Conservation (phyloP, 1,140 invertebrate species). For the Cydia splendana region DNA sequence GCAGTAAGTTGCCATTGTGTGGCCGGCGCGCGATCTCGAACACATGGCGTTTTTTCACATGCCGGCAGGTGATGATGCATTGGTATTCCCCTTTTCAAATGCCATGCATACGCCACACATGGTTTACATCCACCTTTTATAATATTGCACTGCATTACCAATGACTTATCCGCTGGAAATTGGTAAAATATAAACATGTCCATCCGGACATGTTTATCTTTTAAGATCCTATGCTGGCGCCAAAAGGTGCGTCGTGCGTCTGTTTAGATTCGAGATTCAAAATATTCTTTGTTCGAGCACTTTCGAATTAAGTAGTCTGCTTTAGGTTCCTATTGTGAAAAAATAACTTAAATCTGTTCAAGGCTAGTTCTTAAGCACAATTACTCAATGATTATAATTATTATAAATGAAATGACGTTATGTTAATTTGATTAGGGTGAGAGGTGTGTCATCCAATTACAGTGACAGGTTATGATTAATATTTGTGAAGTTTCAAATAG, state of each 20-base stretch:
- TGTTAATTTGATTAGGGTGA: slow-evolving; percentile 13
- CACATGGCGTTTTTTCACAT: slow-evolving; percentile 26
- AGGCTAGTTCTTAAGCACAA: no score
- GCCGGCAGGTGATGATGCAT: slow-evolving; percentile 24
- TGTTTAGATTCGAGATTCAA: neutral
- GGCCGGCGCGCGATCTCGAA: neutral
- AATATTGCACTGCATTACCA: neutral
- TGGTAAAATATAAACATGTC: no score
- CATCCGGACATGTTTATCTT: no score
- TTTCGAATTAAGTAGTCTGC: no score
- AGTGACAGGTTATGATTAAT: slow-evolving; percentile 12
- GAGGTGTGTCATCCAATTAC: slow-evolving; percentile 6
- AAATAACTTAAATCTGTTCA: neutral
- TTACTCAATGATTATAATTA: no score
- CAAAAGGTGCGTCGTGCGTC: neutral
- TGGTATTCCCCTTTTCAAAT: slow-evolving; percentile 24
- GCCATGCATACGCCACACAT: slow-evolving; percentile 1
- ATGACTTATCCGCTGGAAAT: neutral
- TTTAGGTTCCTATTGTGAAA: no score
- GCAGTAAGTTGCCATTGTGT: slow-evolving; percentile 3
- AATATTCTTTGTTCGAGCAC: no score
- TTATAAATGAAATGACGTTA: neutral
- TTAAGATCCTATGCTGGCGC: neutral
- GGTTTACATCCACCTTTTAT: slow-evolving; percentile 1
- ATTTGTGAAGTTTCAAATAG: neutral